Base-by-base conservation (phyloP, 2,888 invertebrate species). In the Caenorhabditis macrosperma region DNA sequence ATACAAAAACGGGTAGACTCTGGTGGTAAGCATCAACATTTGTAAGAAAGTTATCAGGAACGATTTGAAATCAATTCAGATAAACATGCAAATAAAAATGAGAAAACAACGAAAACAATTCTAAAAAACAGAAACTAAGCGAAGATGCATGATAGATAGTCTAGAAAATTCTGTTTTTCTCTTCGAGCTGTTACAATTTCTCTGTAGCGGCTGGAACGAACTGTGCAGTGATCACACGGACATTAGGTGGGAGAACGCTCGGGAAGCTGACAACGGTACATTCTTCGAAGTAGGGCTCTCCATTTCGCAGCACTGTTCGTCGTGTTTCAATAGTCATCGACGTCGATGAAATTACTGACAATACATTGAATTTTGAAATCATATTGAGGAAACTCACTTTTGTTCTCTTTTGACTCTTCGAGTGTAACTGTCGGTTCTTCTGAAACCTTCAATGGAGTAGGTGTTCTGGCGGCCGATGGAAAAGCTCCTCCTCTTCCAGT, bases 301-400 rank as follows among this genome's bases (percentile, higher is more conserved):
- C 72, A 4, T 72, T 64, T 26, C 64, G 57, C 26, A 15, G 64
- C 59, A 74, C 74, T 15, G 59, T 52, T 41, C 74, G 54, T 33
- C 74, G 74, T 22, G 74, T 74, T 64, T 74, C 74, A 44, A 74
- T 74, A 26, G 57, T 41, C 74, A 74, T 24, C 26, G 38, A 50
- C n/a, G 59, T 55, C 24, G 48, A 38, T 5, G 33, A 20, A 15
- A 12, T n/a, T 17, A 33, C 59, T 60, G 59, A 0, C 57, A 67
- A 48, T 17, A 24, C n/a, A 22, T 22, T 2, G 0, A 9, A 10
- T 38, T 64, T 20, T 24, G 7, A n/a, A n/a, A n/a, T n/a, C n/a
- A n/a, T 17, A 10, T 15, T 1, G 4, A 17, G 17, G n/a, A 26
- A 30, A 28, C 5, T 17, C 17, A n/a, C n/a, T n/a, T n/a, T n/a